phyloP scores from a whole-genome alignment of 2,113 vertebrate genomes.

The Seriola aureovittata region DNA sequence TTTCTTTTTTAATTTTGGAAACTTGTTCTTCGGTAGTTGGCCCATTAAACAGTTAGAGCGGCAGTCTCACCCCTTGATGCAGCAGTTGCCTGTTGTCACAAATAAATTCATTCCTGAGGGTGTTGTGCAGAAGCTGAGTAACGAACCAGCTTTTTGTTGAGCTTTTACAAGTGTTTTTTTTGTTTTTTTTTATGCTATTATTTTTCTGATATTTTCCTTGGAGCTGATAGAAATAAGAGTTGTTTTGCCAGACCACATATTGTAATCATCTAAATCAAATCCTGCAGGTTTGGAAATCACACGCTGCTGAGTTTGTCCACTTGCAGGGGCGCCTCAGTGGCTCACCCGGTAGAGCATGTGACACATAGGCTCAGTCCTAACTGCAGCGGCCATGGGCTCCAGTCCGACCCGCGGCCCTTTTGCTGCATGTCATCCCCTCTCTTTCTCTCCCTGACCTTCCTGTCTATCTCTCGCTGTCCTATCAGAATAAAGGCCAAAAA shows the following conservation, averaged over 20 bases:
- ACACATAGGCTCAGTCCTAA: no score
- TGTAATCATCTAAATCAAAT: not conserved
- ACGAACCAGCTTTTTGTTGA: not conserved
- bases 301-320: no score
- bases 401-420: no score
- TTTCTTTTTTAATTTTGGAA: not conserved
- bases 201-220: not conserved
- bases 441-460: no score
- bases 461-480: no score
- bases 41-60: slow-evolving; percentile 16
- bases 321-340: no score
- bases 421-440: no score
- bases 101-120: not conserved
- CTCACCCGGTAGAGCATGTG: no score
- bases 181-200: not conserved
- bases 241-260: not conserved
- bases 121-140: not conserved
- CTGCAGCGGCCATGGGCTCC: no score
- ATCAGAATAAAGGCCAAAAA: no score
- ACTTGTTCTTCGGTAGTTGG: not conserved
- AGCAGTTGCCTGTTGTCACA: slow-evolving; percentile 1
- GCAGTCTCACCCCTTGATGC: not conserved
- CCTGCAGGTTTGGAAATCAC: not conserved
- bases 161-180: not conserved
- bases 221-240: not conserved